Conservation (phyloP, 2,888 invertebrate species). For the Tenthredo livida region DNA sequence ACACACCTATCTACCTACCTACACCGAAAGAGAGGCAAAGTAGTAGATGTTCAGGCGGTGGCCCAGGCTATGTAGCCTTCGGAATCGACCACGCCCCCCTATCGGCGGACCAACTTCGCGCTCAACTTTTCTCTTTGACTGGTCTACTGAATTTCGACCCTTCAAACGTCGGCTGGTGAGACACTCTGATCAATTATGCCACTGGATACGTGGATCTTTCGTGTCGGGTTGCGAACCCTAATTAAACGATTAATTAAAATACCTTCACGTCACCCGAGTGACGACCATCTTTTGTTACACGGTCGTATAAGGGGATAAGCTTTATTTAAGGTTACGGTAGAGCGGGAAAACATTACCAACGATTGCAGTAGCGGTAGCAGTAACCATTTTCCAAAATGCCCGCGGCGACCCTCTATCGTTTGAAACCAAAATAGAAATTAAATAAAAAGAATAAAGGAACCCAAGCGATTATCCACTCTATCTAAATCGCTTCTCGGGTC, state of each 20-base stretch:
- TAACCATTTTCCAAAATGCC: background rate
- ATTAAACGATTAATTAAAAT: conserved; percentile 48
- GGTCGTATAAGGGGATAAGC: background rate
- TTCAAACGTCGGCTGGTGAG: conserved; percentile 25
- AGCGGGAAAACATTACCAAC: background rate
- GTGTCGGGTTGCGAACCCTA: conserved; percentile 39
- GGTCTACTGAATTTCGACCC: conserved; percentile 34
- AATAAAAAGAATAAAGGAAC: conserved; percentile 4
- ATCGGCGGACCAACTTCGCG: conserved; percentile 39
- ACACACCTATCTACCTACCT: background rate
- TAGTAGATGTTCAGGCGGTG: background rate
- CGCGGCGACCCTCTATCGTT: background rate
- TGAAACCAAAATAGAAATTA: background rate
- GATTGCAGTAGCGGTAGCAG: background rate
- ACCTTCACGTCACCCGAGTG: conserved; percentile 17
- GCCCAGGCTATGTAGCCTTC: conserved; percentile 1
- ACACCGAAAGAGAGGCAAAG: conserved; percentile 5
- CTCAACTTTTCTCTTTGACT: conserved; percentile 47
- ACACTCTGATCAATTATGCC: conserved; percentile 47
- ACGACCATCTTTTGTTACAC: conserved; percentile 37
- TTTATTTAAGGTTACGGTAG: conserved; percentile 1
- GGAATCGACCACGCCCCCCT: conserved; percentile 46
- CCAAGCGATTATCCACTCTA: background rate
- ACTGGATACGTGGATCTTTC: background rate
- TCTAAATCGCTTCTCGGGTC: background rate